Conservation (phyloP, 2,888 invertebrate species). For the Dynastes maya region DNA sequence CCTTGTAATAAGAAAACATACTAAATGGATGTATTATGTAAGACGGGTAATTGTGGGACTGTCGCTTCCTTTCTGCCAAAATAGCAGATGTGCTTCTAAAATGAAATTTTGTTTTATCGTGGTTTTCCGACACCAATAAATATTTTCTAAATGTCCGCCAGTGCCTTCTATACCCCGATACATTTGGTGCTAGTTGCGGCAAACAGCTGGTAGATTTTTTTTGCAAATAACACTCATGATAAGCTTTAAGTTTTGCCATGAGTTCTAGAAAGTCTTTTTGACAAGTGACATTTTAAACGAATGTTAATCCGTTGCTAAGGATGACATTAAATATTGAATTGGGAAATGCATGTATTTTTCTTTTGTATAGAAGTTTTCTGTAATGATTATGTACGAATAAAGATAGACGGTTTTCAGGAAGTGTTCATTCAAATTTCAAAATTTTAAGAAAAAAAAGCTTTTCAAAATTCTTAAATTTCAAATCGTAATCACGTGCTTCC, state of each 20-base stretch:
- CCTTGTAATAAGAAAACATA: conserved; percentile 48
- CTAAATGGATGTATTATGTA: conserved; percentile 68
- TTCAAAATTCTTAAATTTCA: too few relatives aligned
- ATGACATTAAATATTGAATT: too few relatives aligned
- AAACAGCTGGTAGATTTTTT: conserved; percentile 57
- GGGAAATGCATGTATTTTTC: too few relatives aligned
- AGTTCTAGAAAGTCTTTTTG: too few relatives aligned
- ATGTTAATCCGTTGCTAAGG: too few relatives aligned
- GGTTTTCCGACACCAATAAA: conserved; percentile 62
- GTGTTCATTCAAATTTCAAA: too few relatives aligned
- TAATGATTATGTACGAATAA: too few relatives aligned
- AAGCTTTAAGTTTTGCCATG: not conserved
- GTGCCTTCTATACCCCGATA: conserved; percentile 59
- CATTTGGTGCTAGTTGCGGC: conserved; percentile 66
- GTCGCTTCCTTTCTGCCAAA: conserved; percentile 65
- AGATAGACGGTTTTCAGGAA: too few relatives aligned
- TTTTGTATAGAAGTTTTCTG: too few relatives aligned
- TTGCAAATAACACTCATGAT: conserved; percentile 43
- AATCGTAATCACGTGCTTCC: too few relatives aligned
- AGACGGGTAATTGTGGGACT: conserved; percentile 62
- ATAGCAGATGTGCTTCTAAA: conserved; percentile 65
- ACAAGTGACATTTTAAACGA: too few relatives aligned
- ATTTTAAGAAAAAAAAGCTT: too few relatives aligned
- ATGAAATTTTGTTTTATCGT: conserved; percentile 61
- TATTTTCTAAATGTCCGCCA: conserved; percentile 63